Base-by-base conservation (phyloP, 2,797 vertebrate genomes). In the Melanotaenia maccullochi region DNA sequence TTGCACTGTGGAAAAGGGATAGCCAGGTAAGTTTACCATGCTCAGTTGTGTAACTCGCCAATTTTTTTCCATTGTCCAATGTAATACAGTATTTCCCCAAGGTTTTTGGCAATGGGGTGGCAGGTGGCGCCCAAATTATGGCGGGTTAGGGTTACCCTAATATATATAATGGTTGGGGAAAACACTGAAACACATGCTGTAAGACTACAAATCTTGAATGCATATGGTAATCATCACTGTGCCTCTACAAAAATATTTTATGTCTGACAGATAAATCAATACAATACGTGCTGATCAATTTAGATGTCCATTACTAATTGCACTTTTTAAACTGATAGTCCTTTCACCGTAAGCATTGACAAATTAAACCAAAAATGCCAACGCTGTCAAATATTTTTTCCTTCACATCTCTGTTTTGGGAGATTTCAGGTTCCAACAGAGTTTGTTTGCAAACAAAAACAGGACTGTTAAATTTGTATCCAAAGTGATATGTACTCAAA, bases 261-360 rank as follows among this genome's bases (percentile, higher is more conserved):
- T 90, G 87, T 80, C 88, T 89, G 82, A 87, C 85, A 92, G 84
- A 94, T 88, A 91, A 89, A 87, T 90, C 71, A 87, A 86, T 86
- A 93, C 89, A 92, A 91, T 83, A 92, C 88, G 92, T 88, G 87
- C 92, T 88, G 85, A 92, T 93, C 87, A 93, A 87, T 90, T 93
- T 88, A 81, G 79, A 93, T 93, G 92, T 92, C 85, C 89, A 88
- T 87, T 92, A 89, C 91, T 95, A 95, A 95, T 95, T 95, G 95
- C 95, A 95, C 94, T 95, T 95, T 91, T 85, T 85, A 85, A 87
- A 86, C 85, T 90, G 81, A 92, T 92, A 93, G 92, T 93, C 90
- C 85, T 93, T 94, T 91, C 64, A 84, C 81, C 86, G 85, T 90
- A 85, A 89, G 87, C 88, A 74, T 82, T 85, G 81, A 92, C 87